Conservation (phyloP, 2,113 vertebrate species). For the Petrocephalus zakoni region DNA sequence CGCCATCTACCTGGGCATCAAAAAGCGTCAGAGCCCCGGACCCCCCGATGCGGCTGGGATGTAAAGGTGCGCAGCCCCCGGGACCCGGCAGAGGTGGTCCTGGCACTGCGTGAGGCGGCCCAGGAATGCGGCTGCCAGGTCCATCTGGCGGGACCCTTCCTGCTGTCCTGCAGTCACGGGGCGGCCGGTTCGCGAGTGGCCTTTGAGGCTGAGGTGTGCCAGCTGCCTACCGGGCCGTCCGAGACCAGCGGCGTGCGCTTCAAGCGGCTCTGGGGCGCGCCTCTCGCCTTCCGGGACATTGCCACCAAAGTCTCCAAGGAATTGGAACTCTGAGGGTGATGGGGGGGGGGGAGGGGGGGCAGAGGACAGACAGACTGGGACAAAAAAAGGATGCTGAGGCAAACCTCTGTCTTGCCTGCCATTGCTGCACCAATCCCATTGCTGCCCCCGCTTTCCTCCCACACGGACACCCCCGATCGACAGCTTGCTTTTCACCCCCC, state of each 20-base stretch:
- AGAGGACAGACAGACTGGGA: slow-evolving; percentile 13
- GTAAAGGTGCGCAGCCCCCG: slow-evolving; percentile 73
- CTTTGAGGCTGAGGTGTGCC: slow-evolving; percentile 82
- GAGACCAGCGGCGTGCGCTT: slow-evolving; percentile 76
- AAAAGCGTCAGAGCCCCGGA: slow-evolving; percentile 65
- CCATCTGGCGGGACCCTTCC: slow-evolving; percentile 76
- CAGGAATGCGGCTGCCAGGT: slow-evolving; percentile 46
- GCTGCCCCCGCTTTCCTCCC: slow-evolving; percentile 29
- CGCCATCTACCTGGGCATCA: slow-evolving; percentile 86
- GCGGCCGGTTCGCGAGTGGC: slow-evolving; percentile 68
- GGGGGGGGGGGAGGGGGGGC: slow-evolving; percentile 27
- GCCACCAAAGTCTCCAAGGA: slow-evolving; percentile 78
- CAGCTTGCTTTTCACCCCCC: slow-evolving; percentile 26
- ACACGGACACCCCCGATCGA: slow-evolving; percentile 40
- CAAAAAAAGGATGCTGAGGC: slow-evolving; percentile 6
- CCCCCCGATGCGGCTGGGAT: slow-evolving; percentile 77
- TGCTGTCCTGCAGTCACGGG: slow-evolving; percentile 79
- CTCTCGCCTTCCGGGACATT: slow-evolving; percentile 76
- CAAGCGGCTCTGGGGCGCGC: slow-evolving; percentile 74
- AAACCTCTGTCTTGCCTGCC: slow-evolving; percentile 28
- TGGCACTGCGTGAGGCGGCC: slow-evolving; percentile 59
- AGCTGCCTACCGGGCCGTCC: slow-evolving; percentile 65
- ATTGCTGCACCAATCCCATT: slow-evolving; percentile 35
- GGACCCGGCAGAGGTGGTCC: slow-evolving; percentile 71
- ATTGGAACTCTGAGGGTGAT: slow-evolving; percentile 64